Evolutionary conservation across 2,888 invertebrate genomes (phyloP).

Genomic region (Zaprionus bogoriensis): DNA sequence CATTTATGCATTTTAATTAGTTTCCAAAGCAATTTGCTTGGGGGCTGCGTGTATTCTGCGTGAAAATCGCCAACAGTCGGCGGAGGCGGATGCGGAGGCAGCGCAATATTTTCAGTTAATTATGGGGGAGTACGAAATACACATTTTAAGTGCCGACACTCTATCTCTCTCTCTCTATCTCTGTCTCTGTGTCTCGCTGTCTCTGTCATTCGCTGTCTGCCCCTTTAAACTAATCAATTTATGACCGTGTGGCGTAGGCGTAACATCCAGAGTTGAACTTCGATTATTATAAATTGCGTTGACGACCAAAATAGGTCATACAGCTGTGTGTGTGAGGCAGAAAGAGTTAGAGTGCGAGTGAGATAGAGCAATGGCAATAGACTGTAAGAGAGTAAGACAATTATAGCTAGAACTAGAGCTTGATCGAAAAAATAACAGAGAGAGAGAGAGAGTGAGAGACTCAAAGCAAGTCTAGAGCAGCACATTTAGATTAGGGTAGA

Average conservation of each 20-base stretch:
- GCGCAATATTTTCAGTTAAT: slow-evolving; percentile 45
- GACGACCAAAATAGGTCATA: slow-evolving; percentile 35
- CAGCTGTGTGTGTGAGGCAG: not conserved
- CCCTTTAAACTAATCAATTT: slow-evolving; percentile 44
- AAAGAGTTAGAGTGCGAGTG: not conserved
- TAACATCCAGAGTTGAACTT: slow-evolving; percentile 20
- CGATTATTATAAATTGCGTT: slow-evolving; percentile 62
- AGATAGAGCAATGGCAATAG: no score
- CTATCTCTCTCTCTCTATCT: not conserved
- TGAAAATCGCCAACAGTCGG: not conserved
- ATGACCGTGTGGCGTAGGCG: slow-evolving; percentile 41
- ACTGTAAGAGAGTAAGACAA: no score
- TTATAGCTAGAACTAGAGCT: no score
- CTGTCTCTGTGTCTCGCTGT: not conserved
- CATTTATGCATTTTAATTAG: slow-evolving; percentile 69
- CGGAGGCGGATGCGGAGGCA: not conserved
- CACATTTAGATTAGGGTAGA: no score
- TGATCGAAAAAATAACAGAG: no score
- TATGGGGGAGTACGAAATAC: slow-evolving; percentile 39
- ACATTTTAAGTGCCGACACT: slow-evolving; percentile 53
- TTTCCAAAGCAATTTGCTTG: slow-evolving; percentile 47
- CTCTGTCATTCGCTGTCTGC: not conserved
- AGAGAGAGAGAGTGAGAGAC: no score
- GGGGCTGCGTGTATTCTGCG: slow-evolving; percentile 11
- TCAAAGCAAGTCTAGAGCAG: no score